Conservation (phyloP, 2,113 vertebrate genomes). For the Hystrix cristata region DNA sequence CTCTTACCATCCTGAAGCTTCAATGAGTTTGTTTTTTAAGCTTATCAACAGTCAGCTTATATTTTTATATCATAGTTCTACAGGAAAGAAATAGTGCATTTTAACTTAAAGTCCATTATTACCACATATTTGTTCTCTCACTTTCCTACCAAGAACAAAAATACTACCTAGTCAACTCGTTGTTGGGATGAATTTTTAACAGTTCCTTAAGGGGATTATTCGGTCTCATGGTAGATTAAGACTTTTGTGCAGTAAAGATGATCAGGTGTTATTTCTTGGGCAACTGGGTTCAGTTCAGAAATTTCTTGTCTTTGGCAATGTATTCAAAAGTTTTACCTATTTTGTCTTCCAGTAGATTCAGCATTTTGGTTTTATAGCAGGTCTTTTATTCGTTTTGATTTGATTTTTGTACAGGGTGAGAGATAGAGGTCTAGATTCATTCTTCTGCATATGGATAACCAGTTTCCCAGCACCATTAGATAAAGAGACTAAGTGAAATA, state of each 20-base stretch:
- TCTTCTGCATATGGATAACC: neutral
- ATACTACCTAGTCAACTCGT: neutral
- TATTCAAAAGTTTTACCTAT: neutral
- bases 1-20: neutral
- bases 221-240: neutral
- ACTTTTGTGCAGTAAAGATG: neutral
- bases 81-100: conserved; percentile 33
- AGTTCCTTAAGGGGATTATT: neutral
- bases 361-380: neutral
- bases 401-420: neutral
- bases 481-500: neutral
- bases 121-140: neutral
- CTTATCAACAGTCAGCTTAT: conserved; percentile 53
- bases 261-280: neutral
- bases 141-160: conserved; percentile 8
- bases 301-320: neutral
- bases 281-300: neutral
- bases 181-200: conserved; percentile 2
- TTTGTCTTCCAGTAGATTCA: neutral
- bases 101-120: neutral
- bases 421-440: neutral
- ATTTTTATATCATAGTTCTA: conserved; percentile 18
- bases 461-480: neutral
- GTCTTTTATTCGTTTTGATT: neutral
- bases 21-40: conserved; percentile 16